A percentile compares a stretch with the other conserved stretches of the same genome.
These are phyloP conservation scores for Papilio aristodemus DNA, from an alignment of 1,140 invertebrate species.

Conservation along the genomic window DNA sequence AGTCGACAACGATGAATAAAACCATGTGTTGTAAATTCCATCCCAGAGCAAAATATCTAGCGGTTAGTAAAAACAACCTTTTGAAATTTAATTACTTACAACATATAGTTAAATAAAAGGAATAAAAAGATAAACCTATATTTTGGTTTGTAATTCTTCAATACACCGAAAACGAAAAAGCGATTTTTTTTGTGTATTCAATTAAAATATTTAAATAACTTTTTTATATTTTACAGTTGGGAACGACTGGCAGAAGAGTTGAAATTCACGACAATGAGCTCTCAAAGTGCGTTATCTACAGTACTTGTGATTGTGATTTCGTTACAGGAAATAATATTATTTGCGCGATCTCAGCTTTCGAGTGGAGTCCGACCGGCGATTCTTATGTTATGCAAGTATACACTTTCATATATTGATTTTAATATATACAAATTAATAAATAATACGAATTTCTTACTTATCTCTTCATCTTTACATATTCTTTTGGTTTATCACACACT, in stretches of 20 bases:
- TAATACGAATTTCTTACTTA: no score
- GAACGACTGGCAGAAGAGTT: conserved; percentile 47
- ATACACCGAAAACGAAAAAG: background rate
- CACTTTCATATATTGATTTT: conserved; percentile 19
- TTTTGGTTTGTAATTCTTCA: no score
- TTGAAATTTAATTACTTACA: no score
- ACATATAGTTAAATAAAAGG: no score
- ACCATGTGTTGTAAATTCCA: conserved; percentile 68
- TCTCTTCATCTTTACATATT: no score
- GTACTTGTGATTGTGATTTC: conserved; percentile 40
- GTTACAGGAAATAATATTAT: background rate
- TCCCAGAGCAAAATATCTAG: conserved; percentile 55
- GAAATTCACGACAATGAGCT: conserved; percentile 53
- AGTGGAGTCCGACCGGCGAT: conserved; percentile 70
- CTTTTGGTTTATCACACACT: no score
- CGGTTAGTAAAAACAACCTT: conserved; percentile 48
- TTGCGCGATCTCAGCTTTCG: conserved; percentile 57
- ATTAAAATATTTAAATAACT: conserved; percentile 10
- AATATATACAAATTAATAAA: no score
- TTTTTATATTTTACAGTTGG: conserved; percentile 49
- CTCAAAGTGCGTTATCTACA: conserved; percentile 43
- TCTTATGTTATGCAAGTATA: conserved; percentile 57
- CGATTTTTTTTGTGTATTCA: no score
- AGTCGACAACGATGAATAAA: conserved; percentile 44
- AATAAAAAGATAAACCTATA: no score